Base-by-base conservation (phyloP, 2,888 invertebrate genomes). In the Pheosia tremula region DNA sequence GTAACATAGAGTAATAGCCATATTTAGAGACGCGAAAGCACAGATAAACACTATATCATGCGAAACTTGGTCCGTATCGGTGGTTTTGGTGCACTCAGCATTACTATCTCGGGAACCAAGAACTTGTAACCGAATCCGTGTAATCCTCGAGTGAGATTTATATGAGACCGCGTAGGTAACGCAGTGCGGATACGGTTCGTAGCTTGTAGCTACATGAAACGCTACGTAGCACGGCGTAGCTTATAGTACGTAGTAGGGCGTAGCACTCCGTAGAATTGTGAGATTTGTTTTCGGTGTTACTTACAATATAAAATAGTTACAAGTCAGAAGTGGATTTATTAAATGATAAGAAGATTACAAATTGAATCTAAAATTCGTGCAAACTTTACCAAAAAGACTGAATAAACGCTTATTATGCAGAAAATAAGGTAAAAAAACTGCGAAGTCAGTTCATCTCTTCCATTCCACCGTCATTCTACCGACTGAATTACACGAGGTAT, bases 81-180 rank as follows among this genome's bases (percentile, higher is more conserved):
- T 83, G 82, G 77, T 85, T 84, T 84, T 76, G 78, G 81, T 80
- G 82, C 82, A 83, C 78, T 79, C 80, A 78, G 82, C 82, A 84
- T 84, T 85, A 87, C 87, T 84, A 85, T 83, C 84, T 82, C 79
- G 77, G 76, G 78, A 81, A 84, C 81, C 81, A 85, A 85, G 86
- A 86, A 88, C 86, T 87, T 86, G 86, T 86, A 82, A 88, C 84
- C 79, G 82, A 82, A 87, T 86, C 83, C 81, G 69, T 80, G 81
- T 89, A 90, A 90, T 90, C 88, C 87, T 78, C 77, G 64, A 78
- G 77, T 76, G 80, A 88, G 89, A 90, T 90, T 89, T 90, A 87
- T 90, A 85, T 81, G 81, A 82, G 78, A 81, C 78, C 82, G 81
- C 80, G 86, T 84, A 85, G 85, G 84, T 82, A 87, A 86, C 87